Percentiles rank a stretch among this genome's conserved stretches.
Conservation (phyloP, 2,888 invertebrate species). For the Pollenia griseotomentosa region DNA sequence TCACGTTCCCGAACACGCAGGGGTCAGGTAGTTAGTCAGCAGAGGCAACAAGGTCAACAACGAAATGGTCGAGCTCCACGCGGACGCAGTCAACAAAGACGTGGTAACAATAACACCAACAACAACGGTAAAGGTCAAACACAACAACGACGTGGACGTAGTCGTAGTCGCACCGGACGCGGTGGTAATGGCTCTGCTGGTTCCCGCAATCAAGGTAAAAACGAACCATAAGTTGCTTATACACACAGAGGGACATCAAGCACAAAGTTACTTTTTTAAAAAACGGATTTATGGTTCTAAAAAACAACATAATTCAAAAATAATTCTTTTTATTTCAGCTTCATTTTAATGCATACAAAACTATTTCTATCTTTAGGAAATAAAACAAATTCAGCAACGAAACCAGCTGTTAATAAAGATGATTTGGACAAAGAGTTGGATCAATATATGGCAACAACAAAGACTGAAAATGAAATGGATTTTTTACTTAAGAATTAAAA, state of each 20-base stretch:
- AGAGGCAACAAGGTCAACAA: slow-evolving; percentile 61
- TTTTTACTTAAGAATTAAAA: slow-evolving; percentile 78
- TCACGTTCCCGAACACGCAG: slow-evolving; percentile 79
- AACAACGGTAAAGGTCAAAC: slow-evolving; percentile 75
- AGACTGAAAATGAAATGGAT: slow-evolving; percentile 81
- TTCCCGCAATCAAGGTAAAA: slow-evolving; percentile 81
- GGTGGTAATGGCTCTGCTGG: slow-evolving; percentile 72
- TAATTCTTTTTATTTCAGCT: slow-evolving; percentile 60
- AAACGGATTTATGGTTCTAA: slow-evolving; percentile 66
- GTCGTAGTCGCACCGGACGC: slow-evolving; percentile 80
- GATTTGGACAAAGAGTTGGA: slow-evolving; percentile 89
- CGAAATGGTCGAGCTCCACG: slow-evolving; percentile 76
- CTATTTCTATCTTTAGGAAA: slow-evolving; percentile 75
- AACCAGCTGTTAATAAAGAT: slow-evolving; percentile 85
- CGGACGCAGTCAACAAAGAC: slow-evolving; percentile 79
- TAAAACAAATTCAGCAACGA: slow-evolving; percentile 70
- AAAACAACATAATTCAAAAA: slow-evolving; percentile 43
- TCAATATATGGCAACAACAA: slow-evolving; percentile 89
- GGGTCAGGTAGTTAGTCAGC: slow-evolving; percentile 75
- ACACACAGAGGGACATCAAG: slow-evolving; percentile 31
- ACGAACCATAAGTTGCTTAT: slow-evolving; percentile 75
- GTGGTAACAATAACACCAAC: slow-evolving; percentile 68
- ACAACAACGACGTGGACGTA: slow-evolving; percentile 81
- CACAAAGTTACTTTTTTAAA: slow-evolving; percentile 44
- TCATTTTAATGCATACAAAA: slow-evolving; percentile 61